Base-by-base conservation (phyloP, 2,113 vertebrate species). In the Oxyruncus cristatus region DNA sequence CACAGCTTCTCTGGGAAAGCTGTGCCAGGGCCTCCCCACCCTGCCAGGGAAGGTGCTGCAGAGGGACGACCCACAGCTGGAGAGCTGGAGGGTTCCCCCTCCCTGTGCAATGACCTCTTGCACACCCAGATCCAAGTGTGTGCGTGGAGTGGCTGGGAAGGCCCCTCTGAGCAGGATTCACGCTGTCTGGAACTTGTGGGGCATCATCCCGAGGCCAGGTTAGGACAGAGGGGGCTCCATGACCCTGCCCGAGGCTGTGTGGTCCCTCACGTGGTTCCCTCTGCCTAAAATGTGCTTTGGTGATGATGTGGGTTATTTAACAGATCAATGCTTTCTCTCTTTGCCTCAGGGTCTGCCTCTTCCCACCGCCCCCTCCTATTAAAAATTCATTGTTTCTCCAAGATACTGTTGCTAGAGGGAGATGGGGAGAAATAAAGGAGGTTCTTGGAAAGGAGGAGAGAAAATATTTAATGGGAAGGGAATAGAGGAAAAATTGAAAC, bases 371-470 rank as follows among this genome's bases (percentile, higher is more conserved):
- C 73, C 50, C 88, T 88, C 55, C 68, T 88, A 93, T 96, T 93
- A 88, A 96, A 95, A 96, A 97, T 96, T 89, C 92, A 94, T 93
- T 76, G 52, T 80, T 94, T 84, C 85, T 88, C 88, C 76, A 65
- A 86, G 92, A 85, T 90, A 30, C 82, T 5, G 65, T 88, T 96
- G 93, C 92, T 92, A 85, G 78, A 96, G 89, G 94, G 87, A 91
- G 83, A 80, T 3, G 28, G 72, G 59, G 59, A 92, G 73, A 65
- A 87, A 85, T 78, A 53, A 71, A 78, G 66, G 52, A 85, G 66
- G 35, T 65, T 93, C 85, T 65, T 74, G 73, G 55, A 74, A 87
- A 85, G 92, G 91, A 92, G 50, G 67, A 87, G 15, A 53, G 81
- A 53, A 92, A 88, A 87, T 86, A 81, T 52, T 86, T 30, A 74